Base-by-base conservation (phyloP, 2,113 vertebrate species). In the Vulpes ferrilata region DNA sequence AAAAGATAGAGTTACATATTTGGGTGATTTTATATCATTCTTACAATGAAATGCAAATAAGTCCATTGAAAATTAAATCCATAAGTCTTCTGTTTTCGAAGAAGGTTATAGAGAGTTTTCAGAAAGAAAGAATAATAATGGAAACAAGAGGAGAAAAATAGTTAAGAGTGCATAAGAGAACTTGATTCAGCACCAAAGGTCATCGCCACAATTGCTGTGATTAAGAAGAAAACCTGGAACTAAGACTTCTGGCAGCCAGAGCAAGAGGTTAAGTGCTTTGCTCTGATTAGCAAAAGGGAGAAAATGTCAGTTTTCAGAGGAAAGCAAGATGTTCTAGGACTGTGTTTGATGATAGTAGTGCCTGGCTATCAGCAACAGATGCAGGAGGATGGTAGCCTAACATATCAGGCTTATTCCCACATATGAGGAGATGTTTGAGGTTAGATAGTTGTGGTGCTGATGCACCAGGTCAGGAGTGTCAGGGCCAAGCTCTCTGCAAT, bases 291-390 rank as follows among this genome's bases (percentile, higher is more conserved):
- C 32, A 67, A 38, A 80, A 93, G 16, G 80, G 27, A 76, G 73
- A 73, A 90, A 78, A 59, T 79, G 22, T 82, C 81, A 86, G 16
- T 10, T 96, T 30, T 97, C 81, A 93, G 38, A 67, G 80, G 55
- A 88, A 86, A 92, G 55, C 64, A 96, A 64, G n/a, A 73, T 65
- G 8, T 65, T 93, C 38, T 32, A n/a, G 43, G 30, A 83, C 25
- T 62, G 20, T 27, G 19, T 64, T 11, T 4, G 15, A n/a, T 90
- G 80, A 20, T 48, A 60, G 11, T 30, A 35, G 22, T 57, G 3
- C 32, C 71, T 74, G 15, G 16, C 2, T 51, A 48, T 48, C 79
- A 48, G 32, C 30, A 48, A 9, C 55, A 96, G 43, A 27, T 16
- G 71, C 30, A 19, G 32, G 8, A 67, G 48, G 64, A 59, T 8